These are phyloP conservation scores for Ardeotis arabs DNA, from an alignment of 2,113 vertebrate genomes.

Conservation along the genomic window DNA sequence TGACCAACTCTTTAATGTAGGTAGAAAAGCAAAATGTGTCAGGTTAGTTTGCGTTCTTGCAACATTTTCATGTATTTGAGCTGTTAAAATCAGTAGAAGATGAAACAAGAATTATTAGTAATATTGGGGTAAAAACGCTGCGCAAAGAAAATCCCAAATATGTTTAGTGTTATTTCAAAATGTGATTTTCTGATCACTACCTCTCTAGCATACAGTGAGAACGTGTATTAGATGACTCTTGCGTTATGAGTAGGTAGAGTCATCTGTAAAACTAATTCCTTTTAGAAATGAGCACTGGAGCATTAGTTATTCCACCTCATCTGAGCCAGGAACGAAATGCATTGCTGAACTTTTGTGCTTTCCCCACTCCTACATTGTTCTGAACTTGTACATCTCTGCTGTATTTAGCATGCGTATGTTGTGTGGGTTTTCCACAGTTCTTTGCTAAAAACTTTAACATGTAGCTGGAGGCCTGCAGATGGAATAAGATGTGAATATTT, in stretches of 20 bases:
- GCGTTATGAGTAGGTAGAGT: background rate
- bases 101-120: background rate
- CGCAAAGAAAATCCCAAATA: background rate
- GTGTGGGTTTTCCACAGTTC: background rate
- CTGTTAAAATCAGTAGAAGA: background rate
- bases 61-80: background rate
- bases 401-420: background rate
- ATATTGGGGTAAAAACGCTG: background rate
- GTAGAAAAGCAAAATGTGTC: background rate
- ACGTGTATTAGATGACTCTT: background rate
- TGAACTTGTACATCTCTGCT: background rate
- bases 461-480: background rate
- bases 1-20: background rate
- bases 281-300: background rate
- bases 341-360: background rate
- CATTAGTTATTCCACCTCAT: background rate
- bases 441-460: background rate
- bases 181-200: background rate
- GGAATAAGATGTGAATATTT: background rate
- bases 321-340: background rate
- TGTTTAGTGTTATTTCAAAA: background rate
- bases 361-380: background rate
- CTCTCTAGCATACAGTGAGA: background rate
- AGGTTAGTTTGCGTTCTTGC: background rate
- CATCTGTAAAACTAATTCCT: background rate